Evolutionary conservation across 2,888 invertebrate genomes (phyloP), one percentile per base, ranked within the genome.

Genomic region (Drosophila demipolita): DNA sequence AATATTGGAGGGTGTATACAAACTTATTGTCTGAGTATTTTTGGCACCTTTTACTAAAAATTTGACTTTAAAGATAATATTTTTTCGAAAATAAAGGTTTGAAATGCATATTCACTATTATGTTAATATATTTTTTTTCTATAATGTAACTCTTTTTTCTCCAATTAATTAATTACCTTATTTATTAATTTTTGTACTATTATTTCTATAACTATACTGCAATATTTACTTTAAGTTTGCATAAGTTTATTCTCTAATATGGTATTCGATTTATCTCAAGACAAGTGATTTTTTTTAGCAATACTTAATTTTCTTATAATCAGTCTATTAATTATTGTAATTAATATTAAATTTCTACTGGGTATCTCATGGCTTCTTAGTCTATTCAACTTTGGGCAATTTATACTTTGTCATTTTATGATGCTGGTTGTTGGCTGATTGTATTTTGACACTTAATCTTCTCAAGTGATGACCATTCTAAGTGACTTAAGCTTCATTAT

Each of bases 401-500:
- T 57, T 36, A n/a, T 52, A 32, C 6, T 6, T 26, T 61, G 3
- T n/a, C 15, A 15, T n/a, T 67, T 53, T 23, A 7, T 54, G 8
- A 42, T 42, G 38, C 23, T 35, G 9, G 20, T 32, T 60, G 9
- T 26, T 63, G 7, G 8, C 40, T 42, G 38, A 15, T 35, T 38
- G 55, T 38, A 63, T 80, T 60, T 78, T 78, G 78, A 63, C 73
- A 68, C 65, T 71, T 81, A 66, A 81, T 64, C 62, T 71, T 38
- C 48, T 65, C 45, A 71, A 82, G 79, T 87, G 85, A 70, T 84
- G 79, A 57, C 73, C 86, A 87, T 70, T 81, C 83, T 52, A 60
- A 69, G 73, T 67, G 86, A 71, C 76, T 89, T 80, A 70, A 86
- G 89, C 71, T 72, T 65, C 69, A 86, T 89, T 78, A 87, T 73